These are phyloP conservation scores for Heteractis magnifica DNA, from an alignment of 92 coral and sea anemone genomes.

Conservation along the genomic window DNA sequence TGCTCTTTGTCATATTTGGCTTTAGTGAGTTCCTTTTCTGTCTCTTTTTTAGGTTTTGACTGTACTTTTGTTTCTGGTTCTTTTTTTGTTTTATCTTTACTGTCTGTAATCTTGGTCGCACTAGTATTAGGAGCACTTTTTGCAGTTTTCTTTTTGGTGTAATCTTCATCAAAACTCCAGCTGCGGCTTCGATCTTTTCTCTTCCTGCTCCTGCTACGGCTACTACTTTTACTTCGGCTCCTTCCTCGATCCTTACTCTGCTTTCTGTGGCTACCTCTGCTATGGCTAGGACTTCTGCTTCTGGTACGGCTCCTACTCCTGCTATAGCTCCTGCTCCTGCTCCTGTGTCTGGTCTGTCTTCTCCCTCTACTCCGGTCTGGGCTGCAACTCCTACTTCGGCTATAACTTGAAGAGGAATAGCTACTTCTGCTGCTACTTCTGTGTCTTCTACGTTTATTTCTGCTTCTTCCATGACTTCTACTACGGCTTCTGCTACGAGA, in stretches of 20 bases:
- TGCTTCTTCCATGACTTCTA: slow-evolving; percentile 30
- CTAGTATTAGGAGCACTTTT: not conserved
- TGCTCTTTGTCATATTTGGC: not conserved
- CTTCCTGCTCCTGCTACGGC: slow-evolving; percentile 11
- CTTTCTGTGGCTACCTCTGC: slow-evolving; percentile 1
- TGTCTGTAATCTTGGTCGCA: slow-evolving; percentile 1
- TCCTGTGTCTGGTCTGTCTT: not conserved
- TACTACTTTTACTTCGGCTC: slow-evolving; percentile 21
- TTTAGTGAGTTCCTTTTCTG: not conserved
- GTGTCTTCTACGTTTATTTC: slow-evolving; percentile 18
- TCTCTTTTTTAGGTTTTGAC: slow-evolving; percentile 2
- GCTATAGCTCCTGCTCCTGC: slow-evolving; percentile 22
- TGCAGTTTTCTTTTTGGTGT: slow-evolving; percentile 14
- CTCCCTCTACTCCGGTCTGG: slow-evolving; percentile 13
- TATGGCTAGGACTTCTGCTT: not conserved
- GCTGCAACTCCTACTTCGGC: slow-evolving; percentile 22
- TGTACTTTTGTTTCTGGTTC: not conserved
- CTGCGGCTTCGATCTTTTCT: slow-evolving; percentile 27
- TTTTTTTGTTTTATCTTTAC: not conserved
- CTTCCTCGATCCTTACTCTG: slow-evolving; percentile 21
- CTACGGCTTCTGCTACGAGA: slow-evolving; percentile 26
- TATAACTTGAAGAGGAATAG: not conserved
- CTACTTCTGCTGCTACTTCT: slow-evolving; percentile 26
- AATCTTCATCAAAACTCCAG: slow-evolving; percentile 51
- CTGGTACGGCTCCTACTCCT: slow-evolving; percentile 10